Conservation (phyloP, 2,888 invertebrate species). For the Alloscopus bannaensis region DNA sequence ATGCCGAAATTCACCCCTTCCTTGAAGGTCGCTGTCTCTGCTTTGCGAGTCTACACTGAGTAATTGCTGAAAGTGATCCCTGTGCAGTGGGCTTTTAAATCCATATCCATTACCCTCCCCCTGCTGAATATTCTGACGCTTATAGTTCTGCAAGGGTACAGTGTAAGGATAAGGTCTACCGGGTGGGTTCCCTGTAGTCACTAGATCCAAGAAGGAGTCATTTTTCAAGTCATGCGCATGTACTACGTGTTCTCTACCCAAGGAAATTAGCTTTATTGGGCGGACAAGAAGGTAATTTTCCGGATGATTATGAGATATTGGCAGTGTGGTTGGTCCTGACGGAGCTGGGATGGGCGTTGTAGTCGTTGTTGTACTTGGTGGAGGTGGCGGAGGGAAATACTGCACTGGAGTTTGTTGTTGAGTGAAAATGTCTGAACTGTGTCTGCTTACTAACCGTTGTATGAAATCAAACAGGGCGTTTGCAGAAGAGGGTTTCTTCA, state of each 20-base stretch:
- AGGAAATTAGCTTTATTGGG: constrained; percentile 40
- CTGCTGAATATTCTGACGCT: constrained; percentile 24
- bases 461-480: constrained; percentile 48
- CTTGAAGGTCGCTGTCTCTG: constrained; percentile 43
- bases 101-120: constrained; percentile 12
- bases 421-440: constrained; percentile 28
- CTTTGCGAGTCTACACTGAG: constrained; percentile 47
- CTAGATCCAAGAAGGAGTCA: constrained; percentile 35
- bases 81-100: constrained; percentile 42
- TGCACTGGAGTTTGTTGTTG: background rate
- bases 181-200: constrained; percentile 44
- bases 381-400: constrained; percentile 12
- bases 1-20: background rate
- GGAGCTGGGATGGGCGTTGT: constrained; percentile 30
- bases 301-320: background rate
- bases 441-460: constrained; percentile 43
- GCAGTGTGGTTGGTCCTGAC: background rate
- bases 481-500: constrained; percentile 9
- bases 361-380: constrained; percentile 24
- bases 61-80: constrained; percentile 48
- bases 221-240: constrained; percentile 51
- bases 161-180: background rate
- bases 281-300: constrained; percentile 39
- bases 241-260: constrained; percentile 44
- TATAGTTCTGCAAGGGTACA: background rate